Base-by-base conservation (phyloP, 2,888 invertebrate species). In the Coecobrya sp. region DNA sequence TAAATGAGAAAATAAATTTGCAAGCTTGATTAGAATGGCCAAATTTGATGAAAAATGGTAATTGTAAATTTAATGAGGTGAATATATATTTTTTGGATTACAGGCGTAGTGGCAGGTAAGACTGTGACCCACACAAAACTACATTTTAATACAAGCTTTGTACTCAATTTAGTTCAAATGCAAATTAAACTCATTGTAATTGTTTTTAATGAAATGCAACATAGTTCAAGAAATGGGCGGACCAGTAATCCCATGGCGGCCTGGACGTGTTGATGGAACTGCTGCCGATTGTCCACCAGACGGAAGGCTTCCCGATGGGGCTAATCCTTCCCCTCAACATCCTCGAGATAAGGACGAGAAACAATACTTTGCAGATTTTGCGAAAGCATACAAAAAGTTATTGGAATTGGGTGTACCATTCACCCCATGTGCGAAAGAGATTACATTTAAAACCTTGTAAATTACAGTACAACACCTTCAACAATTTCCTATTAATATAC, bases 261-360 rank as follows among this genome's bases (percentile, higher is more conserved):
- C 94, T 49, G 93, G 93, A 30, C 93, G 93, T 79, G 90, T 93
- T 36, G 94, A 94, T 87, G 94, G 94, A 22, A 92, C 91, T 10
- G 89, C 86, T 0, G 19, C 79, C 49, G 94, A 94, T n/a, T 93
- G 93, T 86, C 87, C 93, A 11, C 94, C 94, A 10, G 94, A 94
- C 22, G 94, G 94, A 16, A 88, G 94, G 25, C 86, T 94, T 13
- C 94, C 94, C 5, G 93, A 93, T 59, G 94, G 94, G n/a, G 94
- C 85, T 1, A 93, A 93, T 49, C 89, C 93, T 5, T 52, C 86
- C 25, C 90, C 93, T 36, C 87, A 93, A 70, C 94, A 94, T 76
- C 90, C 93, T 22, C 82, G 94, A 13, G 94, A 94, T 70, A 93
- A 93, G 55, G 94, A 94, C 79, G 93, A 93, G 76, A 90, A 93